Base-by-base conservation (phyloP, 2,113 vertebrate genomes). In the Lophotis ruficrista region DNA sequence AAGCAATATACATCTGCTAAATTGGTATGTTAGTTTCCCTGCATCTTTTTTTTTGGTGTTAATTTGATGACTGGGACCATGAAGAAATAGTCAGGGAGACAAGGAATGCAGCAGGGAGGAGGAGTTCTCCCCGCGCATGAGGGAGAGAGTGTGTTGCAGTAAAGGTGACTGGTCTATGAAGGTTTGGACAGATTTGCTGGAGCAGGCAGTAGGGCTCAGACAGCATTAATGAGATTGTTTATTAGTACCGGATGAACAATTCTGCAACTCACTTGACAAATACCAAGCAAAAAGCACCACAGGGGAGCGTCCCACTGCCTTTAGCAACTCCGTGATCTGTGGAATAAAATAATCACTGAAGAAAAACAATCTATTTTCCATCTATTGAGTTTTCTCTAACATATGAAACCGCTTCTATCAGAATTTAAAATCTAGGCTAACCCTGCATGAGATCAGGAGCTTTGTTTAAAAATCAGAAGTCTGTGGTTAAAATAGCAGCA, bases 301-400 rank as follows among this genome's bases (percentile, higher is more conserved):
- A 96, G 92, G 96, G 93, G 96, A 97, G 89, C 9, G 0, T 93
- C 89, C 90, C 79, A 69, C 69, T 97, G 95, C 93, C 92, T 91
- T 96, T 83, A 94, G 92, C 96, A 94, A 83, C 82, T 94, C 93
- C 0, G 53, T 96, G 97, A 96, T 97, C 92, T 95, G 94, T 94
- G 72, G 94, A 94, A 96, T 90, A 97, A 97, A 96, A 96, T 96
- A 97, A 97, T 94, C 87, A 90, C 93, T 80, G 95, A 94, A 96
- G 93, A 95, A 97, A 97, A 97, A 82, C 95, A 97, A 97, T 96
- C 89, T 94, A 91, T 97, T 97, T 97, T 96, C 92, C 89, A 96
- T 93, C 91, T 94, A 96, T 77, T 95, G 91, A 92, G 51, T 96
- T 96, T 96, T 89, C 69, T 87, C 73, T 93, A 94, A 88, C 38